These are phyloP conservation scores for Apeltes quadracus DNA, from an alignment of 2,113 vertebrate genomes.

Conservation along the genomic window DNA sequence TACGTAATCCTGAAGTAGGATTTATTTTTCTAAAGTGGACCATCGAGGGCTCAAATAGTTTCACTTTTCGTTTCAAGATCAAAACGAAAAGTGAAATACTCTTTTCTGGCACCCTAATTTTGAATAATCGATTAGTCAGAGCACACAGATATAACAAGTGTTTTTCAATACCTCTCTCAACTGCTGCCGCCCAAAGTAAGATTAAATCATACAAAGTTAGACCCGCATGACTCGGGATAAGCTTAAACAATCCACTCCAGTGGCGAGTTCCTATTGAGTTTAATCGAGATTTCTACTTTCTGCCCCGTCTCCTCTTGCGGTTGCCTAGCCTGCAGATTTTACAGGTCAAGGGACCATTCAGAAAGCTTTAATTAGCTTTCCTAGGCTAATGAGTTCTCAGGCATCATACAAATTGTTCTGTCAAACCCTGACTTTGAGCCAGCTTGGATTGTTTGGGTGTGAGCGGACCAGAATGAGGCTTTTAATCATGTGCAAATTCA, in stretches of 20 bases:
- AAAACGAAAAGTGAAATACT: not conserved
- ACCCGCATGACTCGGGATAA: slow-evolving; percentile 44
- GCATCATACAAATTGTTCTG: slow-evolving; percentile 77
- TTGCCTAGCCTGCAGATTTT: slow-evolving; percentile 65
- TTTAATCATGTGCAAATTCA: slow-evolving; percentile 75
- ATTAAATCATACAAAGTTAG: slow-evolving; percentile 23
- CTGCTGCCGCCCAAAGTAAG: slow-evolving; percentile 34
- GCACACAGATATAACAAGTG: slow-evolving; percentile 16
- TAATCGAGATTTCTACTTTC: slow-evolving; percentile 71
- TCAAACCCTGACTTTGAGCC: slow-evolving; percentile 74
- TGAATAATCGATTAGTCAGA: slow-evolving; percentile 13
- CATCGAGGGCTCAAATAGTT: not conserved
- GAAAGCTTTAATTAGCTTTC: slow-evolving; percentile 77
- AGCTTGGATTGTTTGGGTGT: slow-evolving; percentile 65
- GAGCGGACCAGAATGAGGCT: slow-evolving; percentile 56
- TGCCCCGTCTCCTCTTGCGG: slow-evolving; percentile 62
- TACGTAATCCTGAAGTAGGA: not conserved
- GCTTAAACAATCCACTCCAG: slow-evolving; percentile 65
- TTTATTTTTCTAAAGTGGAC: not conserved
- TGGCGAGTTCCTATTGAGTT: slow-evolving; percentile 61
- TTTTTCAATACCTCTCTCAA: slow-evolving; percentile 13
- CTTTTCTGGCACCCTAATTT: not conserved
- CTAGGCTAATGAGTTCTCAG: slow-evolving; percentile 74
- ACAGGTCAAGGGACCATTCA: slow-evolving; percentile 77
- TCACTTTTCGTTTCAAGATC: not conserved